phyloP scores from a whole-genome alignment of 2,797 vertebrate species.

The Lacerta bilineata region DNA sequence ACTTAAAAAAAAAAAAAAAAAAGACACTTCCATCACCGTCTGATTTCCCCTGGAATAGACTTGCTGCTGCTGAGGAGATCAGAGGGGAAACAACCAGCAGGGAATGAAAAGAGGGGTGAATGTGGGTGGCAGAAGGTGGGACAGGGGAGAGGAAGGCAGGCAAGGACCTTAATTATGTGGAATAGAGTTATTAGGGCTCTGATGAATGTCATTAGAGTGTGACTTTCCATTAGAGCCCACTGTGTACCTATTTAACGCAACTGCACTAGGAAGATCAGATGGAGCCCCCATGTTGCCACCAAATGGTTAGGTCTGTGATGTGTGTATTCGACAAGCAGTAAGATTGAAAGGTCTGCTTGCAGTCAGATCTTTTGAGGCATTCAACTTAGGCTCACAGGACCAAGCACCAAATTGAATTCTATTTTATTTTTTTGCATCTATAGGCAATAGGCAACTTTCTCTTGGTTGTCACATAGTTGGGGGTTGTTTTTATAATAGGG shows the following conservation, averaged over 20 bases:
- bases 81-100: slow-evolving; percentile 34
- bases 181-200: slow-evolving; percentile 11
- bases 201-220: slow-evolving; percentile 15
- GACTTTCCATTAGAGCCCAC: slow-evolving; percentile 28
- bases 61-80: slow-evolving; percentile 32
- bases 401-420: slow-evolving; percentile 8
- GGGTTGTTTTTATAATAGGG: not conserved
- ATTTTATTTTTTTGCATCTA: not conserved
- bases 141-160: not conserved
- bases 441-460: slow-evolving; percentile 11
- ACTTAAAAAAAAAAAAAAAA: too few species aligned
- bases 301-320: slow-evolving; percentile 22
- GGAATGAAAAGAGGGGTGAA: slow-evolving; percentile 40
- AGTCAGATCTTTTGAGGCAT: slow-evolving; percentile 22
- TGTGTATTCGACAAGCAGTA: slow-evolving; percentile 28
- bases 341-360: slow-evolving; percentile 34
- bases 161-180: slow-evolving; percentile 43
- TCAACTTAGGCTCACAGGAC: slow-evolving; percentile 29
- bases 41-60: slow-evolving; percentile 19
- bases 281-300: slow-evolving; percentile 40
- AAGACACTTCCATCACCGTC: not conserved
- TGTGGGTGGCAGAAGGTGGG: not conserved
- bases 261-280: slow-evolving; percentile 20
- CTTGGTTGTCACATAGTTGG: not conserved
- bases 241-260: slow-evolving; percentile 13